phyloP scores from a whole-genome alignment of 1,140 invertebrate species.

The Proales similis region DNA sequence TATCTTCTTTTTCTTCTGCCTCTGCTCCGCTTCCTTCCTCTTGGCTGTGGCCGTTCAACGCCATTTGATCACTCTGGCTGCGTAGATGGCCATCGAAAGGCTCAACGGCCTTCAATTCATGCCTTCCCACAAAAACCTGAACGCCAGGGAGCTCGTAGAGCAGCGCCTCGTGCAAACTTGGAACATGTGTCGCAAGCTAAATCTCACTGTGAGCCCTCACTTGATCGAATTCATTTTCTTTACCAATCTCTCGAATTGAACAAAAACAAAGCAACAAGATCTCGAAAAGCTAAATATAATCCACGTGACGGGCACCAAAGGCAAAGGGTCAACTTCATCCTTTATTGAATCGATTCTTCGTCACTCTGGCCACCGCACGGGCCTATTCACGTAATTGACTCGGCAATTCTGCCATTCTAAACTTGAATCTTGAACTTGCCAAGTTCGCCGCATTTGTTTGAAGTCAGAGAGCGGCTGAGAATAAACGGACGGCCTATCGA shows the following conservation, averaged over 20 bases:
- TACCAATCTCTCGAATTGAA: not conserved
- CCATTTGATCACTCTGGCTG: not conserved
- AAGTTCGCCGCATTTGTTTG: conserved; percentile 86
- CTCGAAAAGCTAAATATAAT: conserved; percentile 55
- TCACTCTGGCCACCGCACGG: conserved; percentile 74
- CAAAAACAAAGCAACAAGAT: conserved; percentile 3
- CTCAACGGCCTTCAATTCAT: conserved; percentile 12
- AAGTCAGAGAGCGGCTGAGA: conserved; percentile 81
- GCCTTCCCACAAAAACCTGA: not conserved
- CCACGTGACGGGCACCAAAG: conserved; percentile 92
- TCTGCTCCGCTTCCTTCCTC: no score
- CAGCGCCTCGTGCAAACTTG: conserved; percentile 1
- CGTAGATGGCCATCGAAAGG: conserved; percentile 23
- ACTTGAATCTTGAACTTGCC: conserved; percentile 38
- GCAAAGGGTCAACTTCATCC: conserved; percentile 82
- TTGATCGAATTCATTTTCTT: not conserved
- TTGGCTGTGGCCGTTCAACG: no score
- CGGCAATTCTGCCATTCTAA: not conserved
- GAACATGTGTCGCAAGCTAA: conserved; percentile 23
- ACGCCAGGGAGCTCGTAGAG: not conserved
- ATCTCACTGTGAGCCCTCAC: not conserved
- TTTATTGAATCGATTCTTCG: conserved; percentile 81
- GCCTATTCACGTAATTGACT: conserved; percentile 65
- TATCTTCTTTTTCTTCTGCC: no score
- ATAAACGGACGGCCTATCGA: conserved; percentile 73